phyloP scores from a whole-genome alignment of 2,113 vertebrate species.

The Gnathonemus longibarbis region DNA sequence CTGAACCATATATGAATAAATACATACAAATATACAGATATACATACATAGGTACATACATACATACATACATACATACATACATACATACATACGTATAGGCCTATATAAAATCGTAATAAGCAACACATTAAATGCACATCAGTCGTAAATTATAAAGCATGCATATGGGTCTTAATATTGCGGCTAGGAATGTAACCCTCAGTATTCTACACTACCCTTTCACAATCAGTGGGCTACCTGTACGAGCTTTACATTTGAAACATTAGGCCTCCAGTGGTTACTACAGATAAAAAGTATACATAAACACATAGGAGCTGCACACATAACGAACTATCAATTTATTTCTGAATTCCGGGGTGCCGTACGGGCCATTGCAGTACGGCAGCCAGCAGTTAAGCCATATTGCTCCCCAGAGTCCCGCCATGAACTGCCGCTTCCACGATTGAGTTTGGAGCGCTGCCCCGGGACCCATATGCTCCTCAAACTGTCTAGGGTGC shows the following conservation, averaged over 20 bases:
- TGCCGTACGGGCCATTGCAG: neutral
- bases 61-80: too few species aligned
- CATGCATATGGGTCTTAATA: neutral
- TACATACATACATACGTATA: neutral
- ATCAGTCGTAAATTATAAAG: neutral
- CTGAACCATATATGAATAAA: neutral
- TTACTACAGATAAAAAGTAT: neutral
- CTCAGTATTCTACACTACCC: neutral
- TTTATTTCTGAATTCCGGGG: neutral
- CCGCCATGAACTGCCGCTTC: slow-evolving; percentile 6
- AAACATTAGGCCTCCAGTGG: neutral
- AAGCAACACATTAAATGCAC: neutral
- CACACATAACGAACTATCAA: neutral
- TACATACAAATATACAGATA: neutral
- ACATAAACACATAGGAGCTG: neutral
- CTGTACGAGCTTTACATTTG: neutral
- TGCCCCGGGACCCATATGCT: slow-evolving; percentile 59
- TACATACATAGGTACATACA: too few species aligned
- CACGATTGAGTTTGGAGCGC: slow-evolving; percentile 40
- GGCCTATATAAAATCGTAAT: neutral
- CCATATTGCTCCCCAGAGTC: slow-evolving; percentile 15
- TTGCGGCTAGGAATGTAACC: neutral
- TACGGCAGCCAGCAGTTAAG: neutral
- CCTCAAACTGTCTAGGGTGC: slow-evolving; percentile 43
- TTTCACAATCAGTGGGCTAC: neutral